Evolutionary conservation across 2,888 invertebrate genomes (phyloP).

Genomic region (Deilephila elpenor): DNA sequence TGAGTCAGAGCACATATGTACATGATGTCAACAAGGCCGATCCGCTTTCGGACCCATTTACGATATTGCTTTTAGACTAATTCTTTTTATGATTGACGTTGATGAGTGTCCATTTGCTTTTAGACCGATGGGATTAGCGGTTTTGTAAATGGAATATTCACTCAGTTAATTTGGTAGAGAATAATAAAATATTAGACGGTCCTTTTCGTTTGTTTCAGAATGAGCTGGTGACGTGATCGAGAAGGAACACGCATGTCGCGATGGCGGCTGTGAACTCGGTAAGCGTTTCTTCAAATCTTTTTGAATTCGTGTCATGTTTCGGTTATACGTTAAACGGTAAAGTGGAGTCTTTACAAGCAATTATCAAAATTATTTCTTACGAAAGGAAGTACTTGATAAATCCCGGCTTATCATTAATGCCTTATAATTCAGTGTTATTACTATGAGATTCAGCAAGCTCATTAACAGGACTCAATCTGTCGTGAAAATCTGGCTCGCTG

Average conservation of each 20-base stretch:
- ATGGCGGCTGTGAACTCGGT: slow-evolving; percentile 89
- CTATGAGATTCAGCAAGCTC: slow-evolving; percentile 50
- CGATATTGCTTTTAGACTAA: slow-evolving; percentile 73
- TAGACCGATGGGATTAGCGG: slow-evolving; percentile 31
- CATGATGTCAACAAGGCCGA: slow-evolving; percentile 75
- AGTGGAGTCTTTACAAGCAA: slow-evolving; percentile 29
- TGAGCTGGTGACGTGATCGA: slow-evolving; percentile 60
- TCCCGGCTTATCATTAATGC: slow-evolving; percentile 54
- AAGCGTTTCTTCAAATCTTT: slow-evolving; percentile 55
- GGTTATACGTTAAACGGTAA: background rate
- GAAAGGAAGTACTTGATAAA: slow-evolving; percentile 45
- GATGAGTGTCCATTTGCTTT: slow-evolving; percentile 48
- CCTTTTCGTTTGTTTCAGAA: slow-evolving; percentile 71
- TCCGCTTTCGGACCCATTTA: slow-evolving; percentile 64
- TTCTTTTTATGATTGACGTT: slow-evolving; percentile 67
- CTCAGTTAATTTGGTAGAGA: slow-evolving; percentile 36
- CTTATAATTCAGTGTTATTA: slow-evolving; percentile 57
- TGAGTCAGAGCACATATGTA: slow-evolving; percentile 65
- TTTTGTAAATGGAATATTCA: slow-evolving; percentile 25
- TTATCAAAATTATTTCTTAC: slow-evolving; percentile 37
- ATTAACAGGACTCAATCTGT: slow-evolving; percentile 62
- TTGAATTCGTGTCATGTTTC: background rate
- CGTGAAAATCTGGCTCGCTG: slow-evolving; percentile 59
- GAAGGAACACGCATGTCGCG: slow-evolving; percentile 73
- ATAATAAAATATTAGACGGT: slow-evolving; percentile 40